Conservation (phyloP, 2,888 invertebrate genomes). For the Spodoptera picta region DNA sequence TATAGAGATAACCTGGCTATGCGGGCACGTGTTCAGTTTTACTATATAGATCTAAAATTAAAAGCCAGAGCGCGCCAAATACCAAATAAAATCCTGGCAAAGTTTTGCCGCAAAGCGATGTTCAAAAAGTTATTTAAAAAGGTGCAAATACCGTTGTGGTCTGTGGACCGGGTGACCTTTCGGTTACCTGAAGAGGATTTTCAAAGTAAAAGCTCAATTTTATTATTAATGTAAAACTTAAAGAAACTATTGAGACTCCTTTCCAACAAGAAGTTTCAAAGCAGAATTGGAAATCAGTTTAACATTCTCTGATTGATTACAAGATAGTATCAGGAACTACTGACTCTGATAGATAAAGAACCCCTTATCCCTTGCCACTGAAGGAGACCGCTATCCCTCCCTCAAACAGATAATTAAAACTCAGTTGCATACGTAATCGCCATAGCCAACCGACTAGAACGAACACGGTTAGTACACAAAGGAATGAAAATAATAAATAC, state of each 20-base stretch:
- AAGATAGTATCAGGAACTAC: conserved; percentile 16
- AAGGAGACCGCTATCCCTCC: conserved; percentile 21
- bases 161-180: conserved; percentile 28
- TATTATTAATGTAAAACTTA: conserved; percentile 28
- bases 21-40: conserved; percentile 39
- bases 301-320: conserved; percentile 25
- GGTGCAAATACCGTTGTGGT: conserved; percentile 45
- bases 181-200: conserved; percentile 20
- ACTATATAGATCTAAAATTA: conserved; percentile 39
- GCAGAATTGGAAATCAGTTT: conserved; percentile 40
- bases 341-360: conserved; percentile 37
- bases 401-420: conserved; percentile 52
- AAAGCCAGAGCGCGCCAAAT: conserved; percentile 28
- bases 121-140: conserved; percentile 45
- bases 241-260: conserved; percentile 22
- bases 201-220: conserved; percentile 23
- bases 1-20: conserved; percentile 37
- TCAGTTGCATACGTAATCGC: conserved; percentile 47
- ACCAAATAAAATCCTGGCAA: conserved; percentile 42
- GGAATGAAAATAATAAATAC: conserved; percentile 46
- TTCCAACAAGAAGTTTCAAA: conserved; percentile 20
- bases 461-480: conserved; percentile 1
- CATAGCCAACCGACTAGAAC: conserved; percentile 8
- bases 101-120: conserved; percentile 41
- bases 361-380: conserved; percentile 33